A percentile compares a stretch with the other conserved stretches of the same genome.
Conservation (phyloP, 2,797 vertebrate genomes). For the Thunnus albacares region DNA sequence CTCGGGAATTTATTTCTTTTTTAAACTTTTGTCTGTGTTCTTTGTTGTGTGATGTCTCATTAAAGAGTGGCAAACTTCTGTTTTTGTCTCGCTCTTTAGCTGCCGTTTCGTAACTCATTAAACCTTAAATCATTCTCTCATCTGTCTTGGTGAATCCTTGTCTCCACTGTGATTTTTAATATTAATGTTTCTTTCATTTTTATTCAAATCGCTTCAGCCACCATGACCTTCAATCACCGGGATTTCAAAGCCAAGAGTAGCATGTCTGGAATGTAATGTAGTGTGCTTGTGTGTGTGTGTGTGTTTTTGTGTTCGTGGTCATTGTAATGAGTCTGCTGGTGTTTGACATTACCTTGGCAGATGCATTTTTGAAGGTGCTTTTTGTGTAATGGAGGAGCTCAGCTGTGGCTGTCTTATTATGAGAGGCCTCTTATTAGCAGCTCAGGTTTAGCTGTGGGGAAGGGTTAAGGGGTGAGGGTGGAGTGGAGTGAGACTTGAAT, state of each 20-base stretch:
- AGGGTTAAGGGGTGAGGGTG: slow-evolving; percentile 39
- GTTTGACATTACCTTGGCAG: slow-evolving; percentile 74
- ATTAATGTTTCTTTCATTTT: slow-evolving; percentile 56
- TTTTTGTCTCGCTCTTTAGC: slow-evolving; percentile 16
- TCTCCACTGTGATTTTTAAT: slow-evolving; percentile 37
- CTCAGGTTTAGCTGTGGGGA: slow-evolving; percentile 53
- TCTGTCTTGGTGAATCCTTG: slow-evolving; percentile 32
- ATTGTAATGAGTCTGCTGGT: slow-evolving; percentile 51
- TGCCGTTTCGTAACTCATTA: slow-evolving; percentile 29
- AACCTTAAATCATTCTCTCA: slow-evolving; percentile 34
- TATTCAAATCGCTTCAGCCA: slow-evolving; percentile 57
- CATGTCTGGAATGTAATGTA: slow-evolving; percentile 49
- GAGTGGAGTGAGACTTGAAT: slow-evolving; percentile 56
- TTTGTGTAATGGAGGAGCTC: slow-evolving; percentile 61
- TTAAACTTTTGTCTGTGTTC: slow-evolving; percentile 17
- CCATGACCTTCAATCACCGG: slow-evolving; percentile 41
- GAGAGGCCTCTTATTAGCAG: slow-evolving; percentile 67
- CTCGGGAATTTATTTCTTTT: neutral
- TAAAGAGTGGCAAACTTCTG: slow-evolving; percentile 30
- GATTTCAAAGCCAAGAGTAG: slow-evolving; percentile 55
- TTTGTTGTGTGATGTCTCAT: slow-evolving; percentile 39
- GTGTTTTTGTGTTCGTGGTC: slow-evolving; percentile 32
- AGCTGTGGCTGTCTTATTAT: slow-evolving; percentile 63
- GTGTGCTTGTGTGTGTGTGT: neutral
- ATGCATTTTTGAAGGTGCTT: slow-evolving; percentile 46